A percentile compares a stretch with the other conserved stretches of the same genome.
Evolutionary conservation across 2,888 invertebrate genomes (phyloP).

Genomic region (Chloromyia formosa): DNA sequence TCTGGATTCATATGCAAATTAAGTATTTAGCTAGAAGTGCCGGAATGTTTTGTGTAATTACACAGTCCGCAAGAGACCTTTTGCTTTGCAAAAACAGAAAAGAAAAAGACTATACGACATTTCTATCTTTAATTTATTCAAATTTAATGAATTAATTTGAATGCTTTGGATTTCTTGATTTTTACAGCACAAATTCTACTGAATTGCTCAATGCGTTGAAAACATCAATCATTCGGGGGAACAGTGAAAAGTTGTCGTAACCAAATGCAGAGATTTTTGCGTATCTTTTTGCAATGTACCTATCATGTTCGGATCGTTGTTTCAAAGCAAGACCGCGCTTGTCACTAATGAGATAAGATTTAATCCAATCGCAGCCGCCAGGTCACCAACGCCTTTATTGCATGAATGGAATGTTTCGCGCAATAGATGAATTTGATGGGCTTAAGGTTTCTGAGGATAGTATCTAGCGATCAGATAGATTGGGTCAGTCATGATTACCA

Average conservation of each 20-base stretch:
- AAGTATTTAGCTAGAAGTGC: constrained; percentile 23
- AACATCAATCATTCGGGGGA: constrained; percentile 11
- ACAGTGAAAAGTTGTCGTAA: neutral
- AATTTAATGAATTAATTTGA: constrained; percentile 35
- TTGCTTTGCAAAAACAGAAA: no score
- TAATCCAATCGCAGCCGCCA: constrained; percentile 7
- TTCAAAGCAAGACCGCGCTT: constrained; percentile 17
- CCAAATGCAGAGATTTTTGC: constrained; percentile 19
- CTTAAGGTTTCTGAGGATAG: no score
- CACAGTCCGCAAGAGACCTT: neutral
- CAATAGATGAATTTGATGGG: no score
- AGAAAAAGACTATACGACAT: neutral
- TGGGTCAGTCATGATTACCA: no score
- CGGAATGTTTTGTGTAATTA: constrained; percentile 30
- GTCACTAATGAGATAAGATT: constrained; percentile 6
- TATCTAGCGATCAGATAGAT: no score
- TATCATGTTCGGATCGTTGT: neutral
- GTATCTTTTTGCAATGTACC: neutral
- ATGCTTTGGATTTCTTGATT: constrained; percentile 15
- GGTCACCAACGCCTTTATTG: constrained; percentile 31
- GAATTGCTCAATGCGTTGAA: neutral
- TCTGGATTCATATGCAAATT: constrained; percentile 30
- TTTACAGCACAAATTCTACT: neutral
- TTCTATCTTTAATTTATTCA: constrained; percentile 13
- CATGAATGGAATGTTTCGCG: no score